A percentile compares a stretch with the other conserved stretches of the same genome.
Conservation (phyloP, 37 sponge, comb jelly and placozoan species). For the Cliona cf. orientalis region DNA sequence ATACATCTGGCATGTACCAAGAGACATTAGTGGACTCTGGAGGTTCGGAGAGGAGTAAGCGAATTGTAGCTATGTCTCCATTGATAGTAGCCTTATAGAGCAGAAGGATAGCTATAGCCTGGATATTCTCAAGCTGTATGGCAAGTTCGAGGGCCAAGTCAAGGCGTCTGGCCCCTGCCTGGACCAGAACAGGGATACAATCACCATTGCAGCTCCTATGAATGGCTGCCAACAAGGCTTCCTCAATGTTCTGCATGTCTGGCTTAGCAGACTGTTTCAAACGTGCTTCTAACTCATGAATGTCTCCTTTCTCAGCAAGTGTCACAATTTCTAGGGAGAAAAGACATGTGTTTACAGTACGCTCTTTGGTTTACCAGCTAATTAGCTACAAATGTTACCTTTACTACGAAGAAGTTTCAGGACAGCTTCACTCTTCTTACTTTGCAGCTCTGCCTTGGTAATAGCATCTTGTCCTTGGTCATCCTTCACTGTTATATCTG, state of each 20-base stretch:
- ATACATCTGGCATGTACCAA: constrained; percentile 75
- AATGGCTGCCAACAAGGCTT: constrained; percentile 68
- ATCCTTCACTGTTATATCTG: constrained; percentile 56
- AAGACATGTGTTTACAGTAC: neutral
- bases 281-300: constrained; percentile 25
- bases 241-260: constrained; percentile 57
- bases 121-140: constrained; percentile 68
- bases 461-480: constrained; percentile 59
- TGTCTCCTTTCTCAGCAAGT: constrained; percentile 20
- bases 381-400: constrained; percentile 46
- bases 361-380: neutral
- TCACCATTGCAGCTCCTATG: constrained; percentile 32
- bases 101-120: constrained; percentile 72
- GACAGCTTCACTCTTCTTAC: constrained; percentile 63
- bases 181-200: constrained; percentile 48
- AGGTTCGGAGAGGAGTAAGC: constrained; percentile 78
- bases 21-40: constrained; percentile 34
- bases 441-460: constrained; percentile 59
- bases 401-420: constrained; percentile 67
- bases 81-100: constrained; percentile 77
- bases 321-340: constrained; percentile 39
- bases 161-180: constrained; percentile 61
- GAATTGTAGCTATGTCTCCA: constrained; percentile 47
- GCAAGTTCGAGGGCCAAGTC: constrained; percentile 76
- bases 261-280: constrained; percentile 19